Evolutionary conservation across 2,797 vertebrate genomes (phyloP), one percentile per base, ranked within the genome.

Genomic region (Ammospiza maritima): DNA sequence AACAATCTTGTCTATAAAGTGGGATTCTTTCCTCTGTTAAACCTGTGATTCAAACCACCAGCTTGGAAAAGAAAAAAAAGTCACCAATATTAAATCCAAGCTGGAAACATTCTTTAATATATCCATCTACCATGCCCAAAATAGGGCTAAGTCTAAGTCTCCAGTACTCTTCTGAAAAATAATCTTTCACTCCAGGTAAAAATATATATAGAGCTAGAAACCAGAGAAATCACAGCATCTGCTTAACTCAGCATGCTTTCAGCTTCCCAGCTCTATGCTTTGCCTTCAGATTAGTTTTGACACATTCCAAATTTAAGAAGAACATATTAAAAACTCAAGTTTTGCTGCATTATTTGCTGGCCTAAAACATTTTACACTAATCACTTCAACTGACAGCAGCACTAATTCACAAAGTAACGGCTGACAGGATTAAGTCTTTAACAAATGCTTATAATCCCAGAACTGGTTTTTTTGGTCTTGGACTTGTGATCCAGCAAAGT

Each of bases 361-460:
- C 9, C 54, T 45, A 21, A 94, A 90, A 78, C 19, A 71, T 58
- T 91, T 93, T 42, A 69, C 65, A 62, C 44, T 90, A 88, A 91
- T 85, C 76, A 72, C 61, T 81, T 69, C 82, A 91, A 86, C 72
- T 78, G 91, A 86, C 95, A 94, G 76, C 66, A 95, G 62, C 18
- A 54, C 79, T 92, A 88, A 92, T 80, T 74, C 91, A 95, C 62
- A 61, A 70, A 81, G 79, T 86, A 80, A 77, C 34, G 61, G 42
- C 29, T 77, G 82, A 93, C 72, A 80, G 87, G 69, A 94, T 92
- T 91, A 95, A 76, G 34, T 61, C 29, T 89, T 90, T 48, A 92
- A 88, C 44, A 84, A 91, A 60, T 40, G 38, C 9, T 84, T 81
- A 53, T 73, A 94, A 95, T 84, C 50, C 71, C 58, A 83, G 27